Conservation (phyloP, 2,797 vertebrate species). For the Anomalospiza imberbis region DNA sequence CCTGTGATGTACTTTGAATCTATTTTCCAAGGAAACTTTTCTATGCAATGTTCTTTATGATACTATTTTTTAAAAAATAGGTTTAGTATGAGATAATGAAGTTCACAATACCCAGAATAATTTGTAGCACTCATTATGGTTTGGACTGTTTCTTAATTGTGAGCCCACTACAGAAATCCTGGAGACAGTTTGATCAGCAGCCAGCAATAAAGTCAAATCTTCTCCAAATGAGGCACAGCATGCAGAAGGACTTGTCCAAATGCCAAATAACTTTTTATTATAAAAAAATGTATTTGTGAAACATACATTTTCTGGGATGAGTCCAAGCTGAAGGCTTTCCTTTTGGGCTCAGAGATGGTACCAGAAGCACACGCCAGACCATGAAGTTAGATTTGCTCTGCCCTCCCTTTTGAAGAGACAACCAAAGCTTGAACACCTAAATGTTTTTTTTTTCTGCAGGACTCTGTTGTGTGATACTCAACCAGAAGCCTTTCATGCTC, state of each 20-base stretch:
- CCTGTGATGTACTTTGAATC: background rate
- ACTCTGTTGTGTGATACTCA: background rate
- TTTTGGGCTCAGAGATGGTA: background rate
- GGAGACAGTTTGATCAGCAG: background rate
- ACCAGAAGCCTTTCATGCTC: background rate
- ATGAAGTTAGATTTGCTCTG: background rate
- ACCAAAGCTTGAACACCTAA: background rate
- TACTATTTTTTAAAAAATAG: background rate
- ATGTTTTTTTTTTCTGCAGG: background rate
- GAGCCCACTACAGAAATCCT: background rate
- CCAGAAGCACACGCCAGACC: fast-evolving
- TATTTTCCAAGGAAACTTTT: background rate
- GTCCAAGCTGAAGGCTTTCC: background rate
- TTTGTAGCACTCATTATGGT: background rate
- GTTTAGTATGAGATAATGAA: background rate
- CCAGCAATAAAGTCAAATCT: background rate
- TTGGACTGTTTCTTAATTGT: background rate
- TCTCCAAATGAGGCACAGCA: background rate
- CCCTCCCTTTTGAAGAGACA: background rate
- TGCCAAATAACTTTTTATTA: background rate
- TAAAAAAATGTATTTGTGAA: background rate
- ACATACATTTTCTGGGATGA: background rate
- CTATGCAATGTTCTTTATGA: background rate
- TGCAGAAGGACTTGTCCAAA: background rate
- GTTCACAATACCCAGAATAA: background rate